Conservation (phyloP, 2,888 invertebrate species). For the Koerneria pararmatus region DNA sequence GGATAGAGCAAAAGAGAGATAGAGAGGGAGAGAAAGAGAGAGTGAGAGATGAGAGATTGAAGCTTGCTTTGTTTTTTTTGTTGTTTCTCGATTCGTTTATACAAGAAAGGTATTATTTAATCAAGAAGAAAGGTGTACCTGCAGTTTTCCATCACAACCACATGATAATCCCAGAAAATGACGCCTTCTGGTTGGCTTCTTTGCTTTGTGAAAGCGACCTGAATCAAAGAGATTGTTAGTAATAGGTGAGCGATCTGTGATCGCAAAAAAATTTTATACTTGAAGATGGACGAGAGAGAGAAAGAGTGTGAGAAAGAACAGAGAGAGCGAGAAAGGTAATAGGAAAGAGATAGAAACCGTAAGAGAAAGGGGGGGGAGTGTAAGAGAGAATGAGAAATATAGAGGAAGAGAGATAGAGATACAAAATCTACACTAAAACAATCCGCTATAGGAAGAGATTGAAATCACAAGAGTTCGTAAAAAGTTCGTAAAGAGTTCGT, state of each 20-base stretch:
- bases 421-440: no score
- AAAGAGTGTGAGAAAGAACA: constrained; percentile 7
- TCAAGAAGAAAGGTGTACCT: neutral
- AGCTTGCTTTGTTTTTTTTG: neutral
- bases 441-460: no score
- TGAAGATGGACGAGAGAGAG: neutral
- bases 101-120: no score
- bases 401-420: no score
- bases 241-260: no score
- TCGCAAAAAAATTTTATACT: constrained; percentile 24
- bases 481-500: no score
- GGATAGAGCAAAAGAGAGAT: neutral
- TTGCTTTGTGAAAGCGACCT: constrained; percentile 3
- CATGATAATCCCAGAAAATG: constrained; percentile 42
- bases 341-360: neutral
- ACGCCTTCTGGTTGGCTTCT: neutral
- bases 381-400: no score
- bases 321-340: neutral
- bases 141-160: constrained; percentile 28
- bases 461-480: no score
- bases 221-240: no score
- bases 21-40: neutral
- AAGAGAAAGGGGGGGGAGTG: no score
- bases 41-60: neutral
- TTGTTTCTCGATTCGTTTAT: neutral